Conservation (phyloP, 2,113 vertebrate species). For the Siniperca chuatsi region DNA sequence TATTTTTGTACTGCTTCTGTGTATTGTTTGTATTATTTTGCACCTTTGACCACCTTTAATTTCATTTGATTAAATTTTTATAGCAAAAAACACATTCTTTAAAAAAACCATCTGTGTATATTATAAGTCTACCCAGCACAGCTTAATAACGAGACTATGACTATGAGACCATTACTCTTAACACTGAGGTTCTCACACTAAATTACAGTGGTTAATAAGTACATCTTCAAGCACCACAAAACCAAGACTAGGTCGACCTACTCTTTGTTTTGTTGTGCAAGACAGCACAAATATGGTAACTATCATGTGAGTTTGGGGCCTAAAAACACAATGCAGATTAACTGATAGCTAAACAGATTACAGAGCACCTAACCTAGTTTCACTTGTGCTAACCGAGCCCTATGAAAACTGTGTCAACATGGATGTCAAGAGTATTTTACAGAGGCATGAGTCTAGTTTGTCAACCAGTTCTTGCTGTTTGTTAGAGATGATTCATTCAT, state of each 20-base stretch:
- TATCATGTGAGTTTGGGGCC: neutral
- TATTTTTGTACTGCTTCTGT: neutral
- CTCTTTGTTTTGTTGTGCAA: slow-evolving; percentile 16
- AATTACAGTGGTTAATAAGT: neutral
- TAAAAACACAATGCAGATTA: neutral
- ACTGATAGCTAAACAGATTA: slow-evolving; percentile 17
- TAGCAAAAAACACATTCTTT: neutral
- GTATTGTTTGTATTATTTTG: neutral
- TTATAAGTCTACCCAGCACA: neutral
- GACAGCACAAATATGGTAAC: neutral
- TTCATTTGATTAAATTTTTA: neutral
- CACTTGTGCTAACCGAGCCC: neutral
- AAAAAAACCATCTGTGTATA: neutral
- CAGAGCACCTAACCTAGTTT: neutral
- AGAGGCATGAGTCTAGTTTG: neutral
- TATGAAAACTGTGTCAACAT: slow-evolving; percentile 20
- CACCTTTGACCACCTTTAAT: neutral
- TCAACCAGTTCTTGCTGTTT: neutral
- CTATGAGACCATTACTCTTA: neutral
- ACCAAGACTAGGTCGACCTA: neutral
- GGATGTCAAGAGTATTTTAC: neutral
- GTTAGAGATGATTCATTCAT: slow-evolving; percentile 24
- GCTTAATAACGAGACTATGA: neutral
- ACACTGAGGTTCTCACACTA: neutral
- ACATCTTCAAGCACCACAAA: neutral